Evolutionary conservation across 2,113 vertebrate genomes (phyloP).

Genomic region (Chaetodon trifascialis): DNA sequence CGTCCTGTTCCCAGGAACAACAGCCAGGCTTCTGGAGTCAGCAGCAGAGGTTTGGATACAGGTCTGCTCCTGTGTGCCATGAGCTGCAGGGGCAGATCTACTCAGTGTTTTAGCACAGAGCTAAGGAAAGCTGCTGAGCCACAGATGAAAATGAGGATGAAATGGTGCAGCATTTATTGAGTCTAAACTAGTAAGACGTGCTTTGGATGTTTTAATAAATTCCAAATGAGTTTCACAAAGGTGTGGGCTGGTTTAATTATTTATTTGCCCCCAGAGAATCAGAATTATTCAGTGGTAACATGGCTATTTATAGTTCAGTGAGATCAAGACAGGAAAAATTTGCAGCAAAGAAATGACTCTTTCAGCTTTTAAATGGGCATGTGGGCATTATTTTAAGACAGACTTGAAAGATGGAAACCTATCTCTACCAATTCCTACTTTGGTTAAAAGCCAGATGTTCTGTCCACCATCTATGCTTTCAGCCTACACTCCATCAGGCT

Average conservation of each 20-base stretch:
- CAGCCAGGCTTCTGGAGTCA: slow-evolving; percentile 13
- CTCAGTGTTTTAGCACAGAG: slow-evolving; percentile 13
- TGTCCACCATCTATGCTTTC: background rate
- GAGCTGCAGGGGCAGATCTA: slow-evolving; percentile 20
- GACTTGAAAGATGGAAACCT: background rate
- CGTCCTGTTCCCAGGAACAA: slow-evolving; percentile 44
- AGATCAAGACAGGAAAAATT: background rate
- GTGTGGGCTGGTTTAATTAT: slow-evolving; percentile 16
- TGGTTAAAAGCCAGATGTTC: background rate
- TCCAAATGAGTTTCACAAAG: slow-evolving; percentile 5
- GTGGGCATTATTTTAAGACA: background rate
- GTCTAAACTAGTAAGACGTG: slow-evolving; percentile 5
- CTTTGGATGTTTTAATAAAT: slow-evolving; percentile 12
- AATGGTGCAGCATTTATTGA: slow-evolving; percentile 14
- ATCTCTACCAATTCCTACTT: background rate
- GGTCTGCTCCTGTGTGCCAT: slow-evolving; percentile 11
- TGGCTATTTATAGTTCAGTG: background rate
- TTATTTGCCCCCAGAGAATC: background rate
- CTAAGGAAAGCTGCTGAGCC: slow-evolving; percentile 19
- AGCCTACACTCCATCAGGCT: background rate
- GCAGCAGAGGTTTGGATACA: slow-evolving; percentile 24
- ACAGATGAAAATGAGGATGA: slow-evolving; percentile 5
- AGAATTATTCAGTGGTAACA: background rate
- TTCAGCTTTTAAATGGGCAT: too few species aligned
- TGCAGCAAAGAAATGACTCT: too few species aligned